Evolutionary conservation across 2,888 invertebrate species (phyloP).

Genomic region (Drosophila paucipuncta): DNA sequence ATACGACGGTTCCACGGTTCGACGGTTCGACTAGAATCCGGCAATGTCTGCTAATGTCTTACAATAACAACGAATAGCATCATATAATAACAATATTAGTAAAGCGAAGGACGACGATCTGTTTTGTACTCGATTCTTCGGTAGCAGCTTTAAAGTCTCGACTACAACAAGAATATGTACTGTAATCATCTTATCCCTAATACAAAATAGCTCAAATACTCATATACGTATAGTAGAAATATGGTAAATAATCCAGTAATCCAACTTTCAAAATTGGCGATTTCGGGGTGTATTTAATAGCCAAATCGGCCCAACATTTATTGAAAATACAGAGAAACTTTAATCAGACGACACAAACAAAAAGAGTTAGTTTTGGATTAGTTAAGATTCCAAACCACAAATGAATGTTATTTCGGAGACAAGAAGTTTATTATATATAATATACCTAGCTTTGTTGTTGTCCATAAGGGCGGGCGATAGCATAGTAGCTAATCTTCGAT

Average conservation of each 20-base stretch:
- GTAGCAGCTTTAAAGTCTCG: neutral
- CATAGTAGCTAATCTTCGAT: neutral
- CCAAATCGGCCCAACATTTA: neutral
- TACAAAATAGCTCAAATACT: neutral
- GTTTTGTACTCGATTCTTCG: neutral
- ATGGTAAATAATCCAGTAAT: neutral
- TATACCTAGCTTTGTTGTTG: neutral
- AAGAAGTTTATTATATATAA: neutral
- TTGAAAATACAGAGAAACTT: neutral
- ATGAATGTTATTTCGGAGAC: neutral
- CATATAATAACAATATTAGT: neutral
- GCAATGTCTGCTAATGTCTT: constrained; percentile 47
- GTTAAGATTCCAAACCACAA: neutral
- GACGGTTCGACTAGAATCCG: constrained; percentile 4
- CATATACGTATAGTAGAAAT: neutral
- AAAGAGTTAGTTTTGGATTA: neutral
- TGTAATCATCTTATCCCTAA: neutral
- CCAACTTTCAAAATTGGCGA: neutral
- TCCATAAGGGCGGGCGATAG: neutral
- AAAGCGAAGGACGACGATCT: constrained; percentile 27
- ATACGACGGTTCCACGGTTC: neutral
- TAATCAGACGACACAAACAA: neutral
- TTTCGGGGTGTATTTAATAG: neutral
- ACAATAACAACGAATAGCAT: constrained; percentile 34
- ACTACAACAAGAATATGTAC: neutral